A percentile compares a stretch with the other conserved stretches of the same genome.
Evolutionary conservation across 2,113 vertebrate species (phyloP).

Genomic region (Pygoscelis antarcticus): DNA sequence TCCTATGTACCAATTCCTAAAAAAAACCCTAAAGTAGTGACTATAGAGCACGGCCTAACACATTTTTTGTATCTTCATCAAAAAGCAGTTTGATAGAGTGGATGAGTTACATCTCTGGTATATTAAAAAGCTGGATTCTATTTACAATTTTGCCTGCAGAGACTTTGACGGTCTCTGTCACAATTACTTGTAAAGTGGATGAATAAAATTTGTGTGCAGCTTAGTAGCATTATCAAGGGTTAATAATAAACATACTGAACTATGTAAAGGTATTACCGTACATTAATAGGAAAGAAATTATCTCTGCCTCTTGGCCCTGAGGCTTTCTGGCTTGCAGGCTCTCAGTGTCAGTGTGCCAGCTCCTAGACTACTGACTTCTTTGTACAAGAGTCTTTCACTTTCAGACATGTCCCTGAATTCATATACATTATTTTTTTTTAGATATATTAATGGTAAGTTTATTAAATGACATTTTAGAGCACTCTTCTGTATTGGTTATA

Average conservation of each 20-base stretch:
- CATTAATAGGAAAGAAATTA: background rate
- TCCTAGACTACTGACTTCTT: background rate
- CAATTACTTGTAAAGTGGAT: background rate
- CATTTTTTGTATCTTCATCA: background rate
- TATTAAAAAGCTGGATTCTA: background rate
- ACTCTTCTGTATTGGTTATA: background rate
- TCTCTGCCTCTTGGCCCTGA: background rate
- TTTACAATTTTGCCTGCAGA: background rate
- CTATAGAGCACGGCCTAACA: background rate
- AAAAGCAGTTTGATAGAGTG: background rate
- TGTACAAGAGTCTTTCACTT: background rate
- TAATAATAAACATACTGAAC: background rate
- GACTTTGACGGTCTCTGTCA: background rate
- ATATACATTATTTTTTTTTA: background rate
- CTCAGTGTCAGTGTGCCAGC: background rate
- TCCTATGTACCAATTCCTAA: background rate
- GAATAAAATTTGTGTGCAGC: background rate
- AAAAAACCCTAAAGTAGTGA: background rate
- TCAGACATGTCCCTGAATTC: background rate
- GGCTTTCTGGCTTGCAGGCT: background rate
- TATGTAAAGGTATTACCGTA: background rate
- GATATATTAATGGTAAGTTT: background rate
- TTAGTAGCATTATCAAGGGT: background rate
- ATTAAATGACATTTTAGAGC: background rate
- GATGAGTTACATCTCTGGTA: background rate